phyloP scores from a whole-genome alignment of 2,888 invertebrate genomes.

The Sesamia inferens region DNA sequence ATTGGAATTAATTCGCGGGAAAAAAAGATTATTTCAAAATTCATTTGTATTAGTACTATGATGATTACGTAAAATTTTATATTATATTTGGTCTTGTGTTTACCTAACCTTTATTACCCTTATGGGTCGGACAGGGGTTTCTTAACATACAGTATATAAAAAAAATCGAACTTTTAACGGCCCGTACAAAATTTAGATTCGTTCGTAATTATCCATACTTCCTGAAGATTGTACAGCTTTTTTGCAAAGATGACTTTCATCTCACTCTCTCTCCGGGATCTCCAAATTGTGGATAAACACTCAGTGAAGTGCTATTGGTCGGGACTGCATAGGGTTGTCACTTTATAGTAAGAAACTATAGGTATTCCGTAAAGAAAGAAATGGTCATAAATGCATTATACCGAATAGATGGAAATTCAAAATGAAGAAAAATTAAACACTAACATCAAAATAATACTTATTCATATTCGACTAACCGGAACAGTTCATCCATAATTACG shows the following conservation, averaged over 20 bases:
- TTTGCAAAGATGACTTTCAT: slow-evolving; percentile 33
- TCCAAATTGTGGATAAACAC: slow-evolving; percentile 52
- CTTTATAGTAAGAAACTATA: background rate
- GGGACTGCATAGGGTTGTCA: slow-evolving; percentile 37
- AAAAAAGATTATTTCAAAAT: too few relatives aligned
- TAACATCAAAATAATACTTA: too few relatives aligned
- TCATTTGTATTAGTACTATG: too few relatives aligned
- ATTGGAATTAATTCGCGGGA: too few relatives aligned
- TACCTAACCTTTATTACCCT: too few relatives aligned
- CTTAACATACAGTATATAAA: too few relatives aligned
- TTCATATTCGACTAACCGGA: background rate
- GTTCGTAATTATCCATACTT: slow-evolving; percentile 43
- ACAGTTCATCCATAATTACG: background rate
- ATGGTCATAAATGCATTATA: too few relatives aligned
- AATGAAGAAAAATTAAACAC: background rate
- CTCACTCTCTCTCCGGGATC: slow-evolving; percentile 19
- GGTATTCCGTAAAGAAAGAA: background rate
- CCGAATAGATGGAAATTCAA: background rate
- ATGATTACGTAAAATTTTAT: too few relatives aligned
- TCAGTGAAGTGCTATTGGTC: slow-evolving; percentile 36
- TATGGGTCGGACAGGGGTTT: too few relatives aligned
- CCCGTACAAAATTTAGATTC: background rate
- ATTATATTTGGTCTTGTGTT: too few relatives aligned
- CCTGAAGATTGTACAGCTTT: slow-evolving; percentile 26
- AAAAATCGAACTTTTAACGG: background rate